Evolutionary conservation across 2,797 vertebrate species (phyloP).

Genomic region (Myotis myotis): DNA sequence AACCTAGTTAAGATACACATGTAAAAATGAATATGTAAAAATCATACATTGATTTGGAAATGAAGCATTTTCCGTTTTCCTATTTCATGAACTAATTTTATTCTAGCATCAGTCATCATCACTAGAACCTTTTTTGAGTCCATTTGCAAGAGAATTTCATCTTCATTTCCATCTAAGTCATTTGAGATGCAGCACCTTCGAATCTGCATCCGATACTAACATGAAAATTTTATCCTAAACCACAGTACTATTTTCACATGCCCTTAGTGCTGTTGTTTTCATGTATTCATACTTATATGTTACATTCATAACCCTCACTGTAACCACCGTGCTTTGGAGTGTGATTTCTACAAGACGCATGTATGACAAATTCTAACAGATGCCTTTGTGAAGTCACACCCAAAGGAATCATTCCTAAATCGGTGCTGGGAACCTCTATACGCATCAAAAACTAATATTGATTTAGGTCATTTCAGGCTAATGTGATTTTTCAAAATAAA

Average conservation of each 20-base stretch:
- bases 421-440: not conserved
- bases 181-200: not conserved
- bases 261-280: not conserved
- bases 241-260: not conserved
- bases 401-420: not conserved
- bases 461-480: not conserved
- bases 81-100: constrained; percentile 32
- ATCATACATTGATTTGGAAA: not conserved
- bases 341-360: not conserved
- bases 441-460: not conserved
- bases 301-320: not conserved
- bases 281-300: not conserved
- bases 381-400: not conserved
- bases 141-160: not conserved
- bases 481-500: constrained; percentile 16
- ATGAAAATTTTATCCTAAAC: not conserved
- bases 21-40: not conserved
- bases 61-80: not conserved
- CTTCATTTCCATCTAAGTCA: not conserved
- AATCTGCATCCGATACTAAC: not conserved
- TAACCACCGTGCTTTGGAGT: not conserved
- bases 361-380: not conserved
- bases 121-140: not conserved
- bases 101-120: not conserved
- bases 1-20: not conserved